A percentile compares a stretch with the other conserved stretches of the same genome.
Evolutionary conservation across 2,888 invertebrate genomes (phyloP).

Genomic region (Adelognathus sp.): DNA sequence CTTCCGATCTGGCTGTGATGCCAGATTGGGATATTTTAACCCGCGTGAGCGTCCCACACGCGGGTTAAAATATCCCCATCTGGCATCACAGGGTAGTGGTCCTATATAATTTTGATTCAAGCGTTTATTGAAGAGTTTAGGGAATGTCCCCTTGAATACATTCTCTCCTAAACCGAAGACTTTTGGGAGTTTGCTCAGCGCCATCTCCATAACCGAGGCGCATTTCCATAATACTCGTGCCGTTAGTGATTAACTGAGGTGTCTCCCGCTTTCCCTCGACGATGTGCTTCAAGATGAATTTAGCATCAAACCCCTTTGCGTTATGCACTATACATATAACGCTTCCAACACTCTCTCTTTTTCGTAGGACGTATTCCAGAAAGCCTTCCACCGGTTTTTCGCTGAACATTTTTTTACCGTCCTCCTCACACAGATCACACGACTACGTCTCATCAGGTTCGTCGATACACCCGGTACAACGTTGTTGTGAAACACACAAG

Average conservation of each 20-base stretch:
- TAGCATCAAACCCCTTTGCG: neutral
- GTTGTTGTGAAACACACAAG: neutral
- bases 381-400: neutral
- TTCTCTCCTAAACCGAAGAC: conserved; percentile 62
- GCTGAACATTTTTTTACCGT: neutral
- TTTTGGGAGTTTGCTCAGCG: conserved; percentile 63
- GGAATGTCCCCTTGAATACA: conserved; percentile 64
- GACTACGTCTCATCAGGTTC: too few relatives aligned
- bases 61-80: too few relatives aligned
- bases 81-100: too few relatives aligned
- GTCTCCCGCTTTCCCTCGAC: neutral
- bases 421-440: neutral
- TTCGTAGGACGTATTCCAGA: too few relatives aligned
- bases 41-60: too few relatives aligned
- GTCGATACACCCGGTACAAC: neutral
- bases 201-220: conserved; percentile 46
- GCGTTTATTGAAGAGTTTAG: conserved; percentile 63
- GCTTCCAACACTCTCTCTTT: neutral
- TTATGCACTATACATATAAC: neutral
- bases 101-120: conserved; percentile 65
- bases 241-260: neutral
- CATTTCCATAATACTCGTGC: neutral
- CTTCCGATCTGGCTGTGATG: too few relatives aligned
- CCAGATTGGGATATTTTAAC: too few relatives aligned
- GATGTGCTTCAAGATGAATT: neutral